Conservation (phyloP, 1,140 invertebrate genomes). For the Proctacanthus coquilletti region DNA sequence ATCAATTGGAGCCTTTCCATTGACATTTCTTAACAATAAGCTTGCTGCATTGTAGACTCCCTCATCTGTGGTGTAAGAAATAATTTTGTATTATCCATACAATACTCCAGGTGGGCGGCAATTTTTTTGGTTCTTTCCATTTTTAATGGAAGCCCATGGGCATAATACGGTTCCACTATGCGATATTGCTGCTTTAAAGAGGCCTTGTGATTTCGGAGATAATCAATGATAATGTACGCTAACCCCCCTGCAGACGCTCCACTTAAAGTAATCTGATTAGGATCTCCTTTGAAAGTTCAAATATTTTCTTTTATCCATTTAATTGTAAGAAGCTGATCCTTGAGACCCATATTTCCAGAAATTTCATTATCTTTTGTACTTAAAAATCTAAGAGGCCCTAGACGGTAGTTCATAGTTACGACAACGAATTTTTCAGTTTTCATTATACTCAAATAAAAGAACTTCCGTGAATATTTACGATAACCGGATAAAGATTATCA, state of each 20-base stretch:
- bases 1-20: conserved; percentile 6
- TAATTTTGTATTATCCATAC: conserved; percentile 17
- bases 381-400: conserved; percentile 42
- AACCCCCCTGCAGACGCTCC: conserved; percentile 30
- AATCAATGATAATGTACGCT: conserved; percentile 49
- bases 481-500: conserved; percentile 23
- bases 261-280: conserved; percentile 21
- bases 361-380: conserved; percentile 29
- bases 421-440: conserved; percentile 31
- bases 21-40: conserved; percentile 3
- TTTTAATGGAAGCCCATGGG: conserved; percentile 31
- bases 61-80: conserved; percentile 34
- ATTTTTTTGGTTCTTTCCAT: conserved; percentile 38
- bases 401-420: conserved; percentile 47
- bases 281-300: conserved; percentile 22
- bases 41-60: conserved; percentile 35
- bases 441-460: conserved; percentile 27
- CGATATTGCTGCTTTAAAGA: conserved; percentile 21
- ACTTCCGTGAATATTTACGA: conserved; percentile 35
- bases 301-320: conserved; percentile 28
- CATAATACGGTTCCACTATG: conserved; percentile 18
- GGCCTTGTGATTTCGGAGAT: conserved; percentile 31
- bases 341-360: conserved; percentile 38
- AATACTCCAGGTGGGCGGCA: conserved; percentile 38
- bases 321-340: conserved; percentile 33